These are phyloP conservation scores for Chaetops frenatus DNA, from an alignment of 2,113 vertebrate species.

Conservation along the genomic window DNA sequence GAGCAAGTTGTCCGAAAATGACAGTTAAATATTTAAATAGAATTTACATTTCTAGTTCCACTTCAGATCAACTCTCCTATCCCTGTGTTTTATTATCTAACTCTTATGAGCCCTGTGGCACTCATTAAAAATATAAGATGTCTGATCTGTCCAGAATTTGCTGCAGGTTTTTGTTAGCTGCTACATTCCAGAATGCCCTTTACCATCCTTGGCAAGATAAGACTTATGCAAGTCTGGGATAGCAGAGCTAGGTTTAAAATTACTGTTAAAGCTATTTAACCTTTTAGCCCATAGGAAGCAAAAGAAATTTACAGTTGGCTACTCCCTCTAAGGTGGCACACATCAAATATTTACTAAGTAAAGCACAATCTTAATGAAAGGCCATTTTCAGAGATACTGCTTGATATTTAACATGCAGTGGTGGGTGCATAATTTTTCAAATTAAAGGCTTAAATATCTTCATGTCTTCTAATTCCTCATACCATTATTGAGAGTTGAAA, in stretches of 20 bases:
- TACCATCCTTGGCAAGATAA: background rate
- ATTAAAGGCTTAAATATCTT: background rate
- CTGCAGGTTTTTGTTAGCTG: background rate
- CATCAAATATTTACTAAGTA: background rate
- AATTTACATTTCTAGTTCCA: background rate
- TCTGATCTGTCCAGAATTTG: background rate
- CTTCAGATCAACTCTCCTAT: background rate
- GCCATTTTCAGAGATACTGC: background rate
- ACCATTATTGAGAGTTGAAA: background rate
- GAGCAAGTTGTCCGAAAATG: background rate
- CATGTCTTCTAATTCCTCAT: background rate
- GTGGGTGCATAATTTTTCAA: background rate
- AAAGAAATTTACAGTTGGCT: background rate
- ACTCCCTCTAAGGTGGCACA: background rate
- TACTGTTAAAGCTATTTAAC: background rate
- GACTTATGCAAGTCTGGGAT: background rate
- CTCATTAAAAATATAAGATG: background rate
- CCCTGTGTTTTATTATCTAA: background rate
- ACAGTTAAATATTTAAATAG: background rate
- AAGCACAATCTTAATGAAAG: background rate
- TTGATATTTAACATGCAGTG: background rate
- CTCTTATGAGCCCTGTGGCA: background rate
- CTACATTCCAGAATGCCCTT: background rate
- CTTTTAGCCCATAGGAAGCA: background rate
- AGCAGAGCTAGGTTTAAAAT: background rate